Percentiles rank a stretch among this genome's conserved stretches.
phyloP scores from a whole-genome alignment of 2,113 vertebrate genomes.

The Microcebus griseorufus region DNA sequence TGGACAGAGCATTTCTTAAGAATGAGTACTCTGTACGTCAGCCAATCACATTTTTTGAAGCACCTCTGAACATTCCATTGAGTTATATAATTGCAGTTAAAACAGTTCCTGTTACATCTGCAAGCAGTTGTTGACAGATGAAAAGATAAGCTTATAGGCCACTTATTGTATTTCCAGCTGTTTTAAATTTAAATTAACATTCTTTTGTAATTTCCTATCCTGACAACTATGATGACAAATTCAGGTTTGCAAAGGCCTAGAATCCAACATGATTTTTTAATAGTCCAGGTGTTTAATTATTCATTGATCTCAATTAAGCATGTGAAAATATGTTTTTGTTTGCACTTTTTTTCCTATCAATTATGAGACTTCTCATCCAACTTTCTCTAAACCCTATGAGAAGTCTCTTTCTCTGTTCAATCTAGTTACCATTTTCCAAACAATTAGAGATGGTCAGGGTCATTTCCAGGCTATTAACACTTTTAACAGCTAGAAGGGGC shows the following conservation, averaged over 20 bases:
- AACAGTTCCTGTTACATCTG: conserved; percentile 56
- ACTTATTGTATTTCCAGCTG: conserved; percentile 24
- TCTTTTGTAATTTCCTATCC: conserved; percentile 49
- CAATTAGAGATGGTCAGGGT: background rate
- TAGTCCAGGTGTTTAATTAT: conserved; percentile 38
- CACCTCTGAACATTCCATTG: conserved; percentile 54
- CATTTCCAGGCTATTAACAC: background rate
- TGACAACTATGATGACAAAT: background rate
- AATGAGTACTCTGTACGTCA: background rate
- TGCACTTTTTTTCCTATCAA: background rate
- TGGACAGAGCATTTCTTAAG: background rate
- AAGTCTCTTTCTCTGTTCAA: background rate
- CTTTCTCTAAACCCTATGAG: background rate
- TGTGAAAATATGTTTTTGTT: background rate
- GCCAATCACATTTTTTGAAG: conserved; percentile 3
- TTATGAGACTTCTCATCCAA: background rate
- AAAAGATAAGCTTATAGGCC: background rate
- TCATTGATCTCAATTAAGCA: background rate
- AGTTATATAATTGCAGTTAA: conserved; percentile 46
- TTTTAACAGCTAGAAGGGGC: background rate
- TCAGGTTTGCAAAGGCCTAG: background rate
- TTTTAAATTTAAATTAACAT: conserved; percentile 59
- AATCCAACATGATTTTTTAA: background rate
- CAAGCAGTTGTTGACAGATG: conserved; percentile 54
- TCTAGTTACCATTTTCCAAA: background rate